These are phyloP conservation scores for Ailuropoda melanoleuca DNA, from an alignment of 2,113 vertebrate species.

Conservation along the genomic window DNA sequence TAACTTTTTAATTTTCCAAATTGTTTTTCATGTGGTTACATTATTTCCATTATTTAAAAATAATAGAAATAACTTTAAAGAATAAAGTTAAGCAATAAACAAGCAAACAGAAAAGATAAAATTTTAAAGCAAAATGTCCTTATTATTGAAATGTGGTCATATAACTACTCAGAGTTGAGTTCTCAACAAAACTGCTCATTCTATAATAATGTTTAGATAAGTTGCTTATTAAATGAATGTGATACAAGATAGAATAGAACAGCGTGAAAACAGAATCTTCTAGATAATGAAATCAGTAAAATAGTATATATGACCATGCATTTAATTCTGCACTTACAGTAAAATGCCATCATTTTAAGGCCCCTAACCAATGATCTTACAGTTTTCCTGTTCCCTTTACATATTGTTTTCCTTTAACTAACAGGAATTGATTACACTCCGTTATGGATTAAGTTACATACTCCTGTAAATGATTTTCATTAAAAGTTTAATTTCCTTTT, in stretches of 20 bases:
- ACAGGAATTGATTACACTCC: neutral
- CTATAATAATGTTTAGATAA: neutral
- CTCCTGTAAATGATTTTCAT: neutral
- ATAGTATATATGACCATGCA: neutral
- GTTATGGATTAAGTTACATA: neutral
- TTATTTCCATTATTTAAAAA: neutral
- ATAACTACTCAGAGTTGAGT: neutral
- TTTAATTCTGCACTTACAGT: neutral
- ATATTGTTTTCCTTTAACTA: neutral
- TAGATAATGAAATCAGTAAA: neutral
- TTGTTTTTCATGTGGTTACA: neutral
- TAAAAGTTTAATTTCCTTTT: slow-evolving; percentile 26
- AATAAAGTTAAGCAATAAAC: too few relatives aligned
- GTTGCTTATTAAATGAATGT: neutral
- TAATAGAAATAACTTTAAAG: neutral
- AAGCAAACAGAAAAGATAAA: neutral
- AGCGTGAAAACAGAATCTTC: neutral
- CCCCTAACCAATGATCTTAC: neutral
- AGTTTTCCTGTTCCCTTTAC: neutral
- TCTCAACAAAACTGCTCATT: neutral
- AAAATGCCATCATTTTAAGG: neutral
- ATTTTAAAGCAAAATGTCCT: neutral
- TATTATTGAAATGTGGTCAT: neutral
- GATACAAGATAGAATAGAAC: neutral
- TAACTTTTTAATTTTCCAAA: neutral